Evolutionary conservation across 2,888 invertebrate species (phyloP).

Genomic region (Chelonus formosanus): DNA sequence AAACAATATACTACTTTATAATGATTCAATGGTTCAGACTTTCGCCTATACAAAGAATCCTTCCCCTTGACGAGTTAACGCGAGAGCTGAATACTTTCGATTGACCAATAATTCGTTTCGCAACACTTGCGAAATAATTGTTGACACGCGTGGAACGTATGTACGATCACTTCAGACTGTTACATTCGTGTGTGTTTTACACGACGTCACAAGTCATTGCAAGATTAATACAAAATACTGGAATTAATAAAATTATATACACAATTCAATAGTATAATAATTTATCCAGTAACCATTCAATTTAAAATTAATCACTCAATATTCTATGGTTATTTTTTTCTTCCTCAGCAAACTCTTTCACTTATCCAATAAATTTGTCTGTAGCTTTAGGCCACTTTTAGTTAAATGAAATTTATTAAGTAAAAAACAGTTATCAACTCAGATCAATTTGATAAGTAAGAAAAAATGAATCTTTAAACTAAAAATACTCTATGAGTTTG

Average conservation of each 20-base stretch:
- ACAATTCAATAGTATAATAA: too few species aligned
- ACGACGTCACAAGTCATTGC: constrained; percentile 9
- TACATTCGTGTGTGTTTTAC: constrained; percentile 14
- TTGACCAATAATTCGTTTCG: constrained; percentile 32
- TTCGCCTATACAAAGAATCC: constrained; percentile 19
- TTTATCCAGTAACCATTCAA: too few species aligned
- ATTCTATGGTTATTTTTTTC: too few species aligned
- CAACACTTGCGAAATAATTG: constrained; percentile 33
- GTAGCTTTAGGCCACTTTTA: too few species aligned
- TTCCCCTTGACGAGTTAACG: constrained; percentile 15
- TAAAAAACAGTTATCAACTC: background rate
- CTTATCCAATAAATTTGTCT: too few species aligned
- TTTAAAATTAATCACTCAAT: too few species aligned
- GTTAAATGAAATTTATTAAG: background rate
- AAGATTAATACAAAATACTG: constrained; percentile 1
- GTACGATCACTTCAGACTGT: constrained; percentile 8
- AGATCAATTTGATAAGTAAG: too few species aligned
- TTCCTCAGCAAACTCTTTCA: too few species aligned
- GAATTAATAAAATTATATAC: background rate
- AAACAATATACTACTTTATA: background rate
- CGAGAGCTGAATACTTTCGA: constrained; percentile 20
- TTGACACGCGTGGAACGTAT: constrained; percentile 29
- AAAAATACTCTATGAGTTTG: background rate
- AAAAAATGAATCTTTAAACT: too few species aligned
- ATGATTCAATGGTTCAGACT: constrained; percentile 5